Base-by-base conservation (phyloP, 2,888 invertebrate genomes). In the Trissoscelio sp. region DNA sequence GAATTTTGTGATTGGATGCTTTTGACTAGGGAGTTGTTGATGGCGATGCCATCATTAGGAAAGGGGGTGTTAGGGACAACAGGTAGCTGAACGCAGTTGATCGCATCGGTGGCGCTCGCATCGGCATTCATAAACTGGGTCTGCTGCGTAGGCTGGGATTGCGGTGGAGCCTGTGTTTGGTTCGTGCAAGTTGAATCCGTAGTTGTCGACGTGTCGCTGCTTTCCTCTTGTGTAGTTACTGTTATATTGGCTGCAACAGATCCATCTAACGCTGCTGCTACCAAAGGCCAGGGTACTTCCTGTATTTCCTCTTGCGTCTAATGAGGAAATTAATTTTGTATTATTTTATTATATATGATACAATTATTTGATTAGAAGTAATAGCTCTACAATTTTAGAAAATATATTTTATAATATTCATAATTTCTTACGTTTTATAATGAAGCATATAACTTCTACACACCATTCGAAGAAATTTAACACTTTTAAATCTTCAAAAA, bases 251-350 rank as follows among this genome's bases (percentile, higher is more conserved):
- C 88, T 11, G 89, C 88, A 1, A 91, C 91, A 3, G 91, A 88
- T 39, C 88, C 90, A 79, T 92, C 92, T 18, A 93, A 85, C 34
- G 93, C 92, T n/a, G 92, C 93, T 6, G 92, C 92, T n/a, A 93
- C 93, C 87, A 93, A 66, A 12, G 91, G 91, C 91, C 91, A 91
- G n/a, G 90, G 91, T 16, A 94, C 93, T 87, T n/a, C n/a, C n/a
- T 94, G 94, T 60, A 94, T 88, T 85, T 94, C 94, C 88, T 94
- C 94, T 88, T 93, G 93, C 0, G 70, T 48, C 82, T 83, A 37
- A 12, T 28, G 11, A 51, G 12, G 14, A 16, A 64, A 51, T 34
- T 14, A n/a, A n/a, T n/a, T n/a, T n/a, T n/a, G n/a, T n/a, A n/a
- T n/a, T n/a, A 24, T 24, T 24, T 4, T 24, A 24, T 24, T 24